Base-by-base conservation (phyloP, 2,888 invertebrate genomes). In the Ophioninae sp. region DNA sequence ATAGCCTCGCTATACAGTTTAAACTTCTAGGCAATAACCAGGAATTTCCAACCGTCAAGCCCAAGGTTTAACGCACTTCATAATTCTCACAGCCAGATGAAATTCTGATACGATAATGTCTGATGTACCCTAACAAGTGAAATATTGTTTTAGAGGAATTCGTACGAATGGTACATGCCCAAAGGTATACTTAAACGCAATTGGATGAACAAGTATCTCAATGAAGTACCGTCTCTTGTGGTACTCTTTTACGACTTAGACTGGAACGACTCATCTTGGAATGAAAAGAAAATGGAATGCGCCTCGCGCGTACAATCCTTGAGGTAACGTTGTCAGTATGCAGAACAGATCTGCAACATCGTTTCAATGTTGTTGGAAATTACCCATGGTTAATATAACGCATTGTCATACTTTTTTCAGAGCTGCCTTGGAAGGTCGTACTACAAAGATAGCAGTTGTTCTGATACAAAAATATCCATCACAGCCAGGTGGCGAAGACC, bases 231-330 rank as follows among this genome's bases (percentile, higher is more conserved):
- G 9, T 96, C 99, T 0, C 96, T 99, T 0, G 96, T 98, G 39
- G 98, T 99, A 2, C 95, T 99, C 84, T 99, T 99, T 93, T 98
- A 97, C 92, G 99, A 99, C 90, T 95, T 99, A 91, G 99, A 99
- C 93, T 99, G 99, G 99, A 97, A 98, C 91, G 99, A 99, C 93
- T 94, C 95, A 0, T 95, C 96, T 85, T 99, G 99, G 99, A 97
- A 97, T 87, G 99, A 99, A 88, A 98, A 97, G 91, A 97, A 98
- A 91, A 96, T 97, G 89, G 99, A 99, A 93, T 99, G 98, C 93
- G 97, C 98, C 9, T 97, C 97, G 0, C 95, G 97, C 88, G 97
- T 99, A 51, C 97, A 98, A 92, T 96, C 96, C 0, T 94, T 97
- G 82, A 95, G 95, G 94, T 95, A 93, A 82, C 88, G 37, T 44